Conservation (phyloP, 2,888 invertebrate species). For the Gari tellinella region DNA sequence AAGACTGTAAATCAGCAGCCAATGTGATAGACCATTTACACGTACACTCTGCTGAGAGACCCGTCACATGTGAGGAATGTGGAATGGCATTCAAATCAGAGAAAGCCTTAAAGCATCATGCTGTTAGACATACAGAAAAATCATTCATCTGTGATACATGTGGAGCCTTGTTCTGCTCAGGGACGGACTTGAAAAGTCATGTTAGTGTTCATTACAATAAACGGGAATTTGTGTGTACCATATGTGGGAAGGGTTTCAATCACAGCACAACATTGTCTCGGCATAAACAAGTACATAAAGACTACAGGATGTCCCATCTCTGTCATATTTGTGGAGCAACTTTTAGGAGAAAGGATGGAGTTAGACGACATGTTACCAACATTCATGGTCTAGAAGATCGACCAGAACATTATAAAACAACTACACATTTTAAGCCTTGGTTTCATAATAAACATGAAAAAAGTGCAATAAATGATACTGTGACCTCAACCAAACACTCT, state of each 20-base stretch:
- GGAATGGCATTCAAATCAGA: conserved; percentile 21
- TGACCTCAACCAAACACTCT: no score
- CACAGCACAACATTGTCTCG: conserved; percentile 30
- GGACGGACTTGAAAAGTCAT: conserved; percentile 27
- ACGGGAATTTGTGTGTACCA: conserved; percentile 31
- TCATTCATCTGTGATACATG: conserved; percentile 30
- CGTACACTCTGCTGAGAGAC: conserved; percentile 8
- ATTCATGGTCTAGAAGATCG: conserved; percentile 12
- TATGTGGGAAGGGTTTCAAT: conserved; percentile 50
- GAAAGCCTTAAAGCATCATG: conserved; percentile 25
- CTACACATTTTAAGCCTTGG: not conserved
- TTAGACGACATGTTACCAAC: conserved; percentile 26
- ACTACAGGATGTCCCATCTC: conserved; percentile 4
- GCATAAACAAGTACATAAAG: conserved; percentile 18
- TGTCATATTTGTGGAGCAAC: conserved; percentile 36
- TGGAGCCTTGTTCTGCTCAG: conserved; percentile 27
- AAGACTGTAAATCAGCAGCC: conserved; percentile 17
- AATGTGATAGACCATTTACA: conserved; percentile 26
- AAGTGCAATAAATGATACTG: no score
- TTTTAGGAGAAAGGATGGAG: conserved; percentile 25
- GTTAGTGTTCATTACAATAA: conserved; percentile 19
- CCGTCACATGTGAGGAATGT: conserved; percentile 18
- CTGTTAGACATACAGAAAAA: conserved; percentile 29
- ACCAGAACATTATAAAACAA: not conserved
- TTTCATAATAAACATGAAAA: not conserved